phyloP scores from a whole-genome alignment of 2,113 vertebrate species.

The Ammospiza nelsoni region DNA sequence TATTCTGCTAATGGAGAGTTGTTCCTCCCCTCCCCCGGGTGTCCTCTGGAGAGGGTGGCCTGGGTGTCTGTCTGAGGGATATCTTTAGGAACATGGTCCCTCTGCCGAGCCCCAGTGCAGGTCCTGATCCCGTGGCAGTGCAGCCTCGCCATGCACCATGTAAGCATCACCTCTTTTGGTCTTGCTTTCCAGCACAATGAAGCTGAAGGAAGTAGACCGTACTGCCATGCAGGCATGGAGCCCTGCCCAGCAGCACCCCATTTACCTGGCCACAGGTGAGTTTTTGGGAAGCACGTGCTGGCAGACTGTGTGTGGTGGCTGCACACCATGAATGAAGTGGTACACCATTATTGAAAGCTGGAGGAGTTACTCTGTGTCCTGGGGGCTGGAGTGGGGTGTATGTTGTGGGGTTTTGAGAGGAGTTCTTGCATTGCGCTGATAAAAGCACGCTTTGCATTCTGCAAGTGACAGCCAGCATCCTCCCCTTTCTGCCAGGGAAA shows the following conservation, averaged over 20 bases:
- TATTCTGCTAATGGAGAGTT: fast-evolving
- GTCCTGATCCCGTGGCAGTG: not conserved
- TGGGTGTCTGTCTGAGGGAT: not conserved
- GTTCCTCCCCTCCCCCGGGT: fast-evolving
- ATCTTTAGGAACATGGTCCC: not conserved
- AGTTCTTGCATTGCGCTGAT: not conserved
- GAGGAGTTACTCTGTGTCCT: not conserved
- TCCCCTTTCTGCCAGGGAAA: not conserved
- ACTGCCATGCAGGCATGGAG: slow-evolving; percentile 98
- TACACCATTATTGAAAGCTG: fast-evolving
- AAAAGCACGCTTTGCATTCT: not conserved
- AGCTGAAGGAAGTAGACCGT: slow-evolving; percentile 93
- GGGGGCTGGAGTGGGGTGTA: fast-evolving
- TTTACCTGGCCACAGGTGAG: slow-evolving; percentile 93
- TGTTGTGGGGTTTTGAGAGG: not conserved
- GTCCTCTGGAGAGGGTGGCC: not conserved
- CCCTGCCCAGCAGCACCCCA: slow-evolving; percentile 90
- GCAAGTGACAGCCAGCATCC: not conserved
- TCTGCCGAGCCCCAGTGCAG: not conserved
- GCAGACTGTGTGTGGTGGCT: fast-evolving
- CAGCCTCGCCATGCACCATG: fast-evolving
- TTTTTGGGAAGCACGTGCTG: not conserved
- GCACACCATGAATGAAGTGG: no score
- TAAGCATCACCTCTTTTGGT: not conserved
- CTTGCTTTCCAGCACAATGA: slow-evolving; percentile 81